Conservation (phyloP, 2,888 invertebrate genomes). For the Arrhopalites spinosus region DNA sequence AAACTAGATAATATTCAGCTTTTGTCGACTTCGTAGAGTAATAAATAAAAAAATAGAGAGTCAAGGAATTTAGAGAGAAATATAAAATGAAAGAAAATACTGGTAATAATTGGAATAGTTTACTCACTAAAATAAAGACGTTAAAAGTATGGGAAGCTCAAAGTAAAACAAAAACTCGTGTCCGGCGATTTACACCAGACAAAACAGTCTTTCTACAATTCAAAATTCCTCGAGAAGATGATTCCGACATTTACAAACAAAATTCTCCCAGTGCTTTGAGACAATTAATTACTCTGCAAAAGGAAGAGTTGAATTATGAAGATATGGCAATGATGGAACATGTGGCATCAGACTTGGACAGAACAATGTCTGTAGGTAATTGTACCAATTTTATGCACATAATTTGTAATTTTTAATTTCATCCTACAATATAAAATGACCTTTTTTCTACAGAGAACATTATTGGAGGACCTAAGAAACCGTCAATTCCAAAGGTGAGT, state of each 20-base stretch:
- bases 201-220: background rate
- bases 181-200: background rate
- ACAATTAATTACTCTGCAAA: background rate
- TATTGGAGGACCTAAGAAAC: conserved; percentile 14
- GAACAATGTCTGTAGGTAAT: conserved; percentile 40
- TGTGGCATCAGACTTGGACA: conserved; percentile 43
- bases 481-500: conserved; percentile 6
- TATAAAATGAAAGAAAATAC: no score
- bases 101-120: no score
- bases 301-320: background rate
- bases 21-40: no score
- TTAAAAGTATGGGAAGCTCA: no score
- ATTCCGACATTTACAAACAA: conserved; percentile 7
- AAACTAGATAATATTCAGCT: no score
- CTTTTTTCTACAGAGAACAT: no score
- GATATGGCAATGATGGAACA: conserved; percentile 41
- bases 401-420: no score
- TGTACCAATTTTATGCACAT: no score
- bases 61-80: no score
- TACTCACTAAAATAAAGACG: no score
- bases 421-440: no score
- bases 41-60: no score
- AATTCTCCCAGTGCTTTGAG: conserved; percentile 10
- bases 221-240: conserved; percentile 10
- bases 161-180: background rate